A percentile compares a stretch with the other conserved stretches of the same genome.
Evolutionary conservation across 2,888 invertebrate species (phyloP).

Genomic region (Candidula unifasciata): DNA sequence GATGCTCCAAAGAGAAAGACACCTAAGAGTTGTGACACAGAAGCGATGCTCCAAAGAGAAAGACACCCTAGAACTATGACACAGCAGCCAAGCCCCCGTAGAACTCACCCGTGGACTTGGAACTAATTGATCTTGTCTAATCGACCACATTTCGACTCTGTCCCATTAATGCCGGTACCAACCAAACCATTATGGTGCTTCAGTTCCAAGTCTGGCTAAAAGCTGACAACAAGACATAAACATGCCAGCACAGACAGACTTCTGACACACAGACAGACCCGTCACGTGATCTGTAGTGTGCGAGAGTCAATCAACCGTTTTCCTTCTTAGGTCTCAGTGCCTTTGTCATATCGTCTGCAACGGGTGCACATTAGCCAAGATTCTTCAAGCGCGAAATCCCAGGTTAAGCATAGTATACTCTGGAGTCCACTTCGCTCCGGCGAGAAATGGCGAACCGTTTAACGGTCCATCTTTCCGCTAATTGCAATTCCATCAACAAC

Average conservation of each 20-base stretch:
- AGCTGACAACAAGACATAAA: background rate
- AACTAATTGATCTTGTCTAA: too few species aligned
- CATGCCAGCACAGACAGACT: background rate
- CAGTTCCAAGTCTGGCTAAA: background rate
- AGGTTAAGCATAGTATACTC: background rate
- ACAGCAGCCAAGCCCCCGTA: too few species aligned
- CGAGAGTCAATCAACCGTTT: background rate
- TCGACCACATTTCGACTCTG: too few species aligned
- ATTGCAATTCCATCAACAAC: slow-evolving; percentile 35
- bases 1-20: too few species aligned
- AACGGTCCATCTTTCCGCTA: slow-evolving; percentile 29
- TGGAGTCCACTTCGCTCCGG: slow-evolving; percentile 11
- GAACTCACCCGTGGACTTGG: too few species aligned
- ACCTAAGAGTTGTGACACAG: too few species aligned
- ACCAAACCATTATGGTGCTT: too few species aligned
- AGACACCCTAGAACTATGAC: too few species aligned
- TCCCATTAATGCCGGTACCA: too few species aligned
- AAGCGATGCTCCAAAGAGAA: too few species aligned
- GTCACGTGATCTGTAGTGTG: slow-evolving; percentile 6
- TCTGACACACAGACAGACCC: background rate
- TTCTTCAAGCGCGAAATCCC: background rate
- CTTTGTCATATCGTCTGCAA: background rate
- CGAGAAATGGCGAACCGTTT: slow-evolving; percentile 28
- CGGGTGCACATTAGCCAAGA: background rate
- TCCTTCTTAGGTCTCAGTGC: background rate